Percentiles rank a stretch among this genome's conserved stretches.
phyloP scores from a whole-genome alignment of 1,140 invertebrate species.

The Megathymus violae region DNA sequence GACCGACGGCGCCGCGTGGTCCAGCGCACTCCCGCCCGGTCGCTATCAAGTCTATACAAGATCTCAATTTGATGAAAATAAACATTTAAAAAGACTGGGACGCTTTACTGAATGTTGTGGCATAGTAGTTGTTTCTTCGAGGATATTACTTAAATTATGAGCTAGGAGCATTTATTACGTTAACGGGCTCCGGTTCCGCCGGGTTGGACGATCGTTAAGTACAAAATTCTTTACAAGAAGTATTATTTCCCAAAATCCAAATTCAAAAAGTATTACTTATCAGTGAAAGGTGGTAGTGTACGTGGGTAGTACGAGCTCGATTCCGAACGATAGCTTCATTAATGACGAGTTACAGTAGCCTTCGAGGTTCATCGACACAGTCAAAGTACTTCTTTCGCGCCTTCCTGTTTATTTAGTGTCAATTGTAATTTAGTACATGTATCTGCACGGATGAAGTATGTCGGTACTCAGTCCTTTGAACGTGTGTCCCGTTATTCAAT shows the following conservation, averaged over 20 bases:
- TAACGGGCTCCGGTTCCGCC: slow-evolving; percentile 59
- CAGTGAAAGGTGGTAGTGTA: slow-evolving; percentile 65
- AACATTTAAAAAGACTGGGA: slow-evolving; percentile 83
- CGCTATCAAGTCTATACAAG: slow-evolving; percentile 80
- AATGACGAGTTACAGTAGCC: slow-evolving; percentile 21
- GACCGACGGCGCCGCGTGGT: slow-evolving; percentile 56
- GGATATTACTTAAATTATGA: slow-evolving; percentile 83
- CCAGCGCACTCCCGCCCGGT: slow-evolving; percentile 48
- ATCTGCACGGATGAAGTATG: slow-evolving; percentile 17
- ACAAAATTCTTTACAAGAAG: slow-evolving; percentile 80
- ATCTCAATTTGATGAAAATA: slow-evolving; percentile 84
- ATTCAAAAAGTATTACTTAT: slow-evolving; percentile 80
- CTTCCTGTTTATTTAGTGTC: slow-evolving; percentile 56
- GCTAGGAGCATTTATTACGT: slow-evolving; percentile 80
- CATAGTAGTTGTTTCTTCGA: slow-evolving; percentile 82
- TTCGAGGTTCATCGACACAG: slow-evolving; percentile 59
- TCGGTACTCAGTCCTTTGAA: slow-evolving; percentile 32
- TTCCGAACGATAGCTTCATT: slow-evolving; percentile 44
- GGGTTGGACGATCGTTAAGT: slow-evolving; percentile 73
- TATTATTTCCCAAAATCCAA: slow-evolving; percentile 81
- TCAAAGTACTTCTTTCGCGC: slow-evolving; percentile 75
- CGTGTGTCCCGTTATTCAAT: slow-evolving; percentile 23
- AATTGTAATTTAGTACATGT: slow-evolving; percentile 50
- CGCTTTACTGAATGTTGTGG: slow-evolving; percentile 84
- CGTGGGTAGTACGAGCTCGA: slow-evolving; percentile 53